Evolutionary conservation across 2,113 vertebrate species (phyloP).

Genomic region (Scytalopus superciliaris): DNA sequence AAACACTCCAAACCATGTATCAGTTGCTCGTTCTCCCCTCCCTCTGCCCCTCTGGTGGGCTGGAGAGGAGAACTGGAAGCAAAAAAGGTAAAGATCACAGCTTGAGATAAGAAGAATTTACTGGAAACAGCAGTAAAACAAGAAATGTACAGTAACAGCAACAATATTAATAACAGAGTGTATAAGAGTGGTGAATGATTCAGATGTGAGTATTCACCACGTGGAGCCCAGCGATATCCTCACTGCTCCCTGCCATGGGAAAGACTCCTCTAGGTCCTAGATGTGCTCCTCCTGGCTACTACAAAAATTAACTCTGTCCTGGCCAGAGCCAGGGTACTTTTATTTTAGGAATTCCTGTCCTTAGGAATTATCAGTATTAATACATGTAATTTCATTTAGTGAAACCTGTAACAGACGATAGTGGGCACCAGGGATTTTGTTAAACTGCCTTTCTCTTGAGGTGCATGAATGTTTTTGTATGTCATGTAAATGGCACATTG

Average conservation of each 20-base stretch:
- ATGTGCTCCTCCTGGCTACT: not conserved
- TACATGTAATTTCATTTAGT: not conserved
- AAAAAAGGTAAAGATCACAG: not conserved
- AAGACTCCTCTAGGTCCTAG: not conserved
- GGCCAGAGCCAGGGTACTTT: not conserved
- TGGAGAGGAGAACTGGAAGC: not conserved
- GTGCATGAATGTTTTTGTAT: not conserved
- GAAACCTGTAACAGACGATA: not conserved
- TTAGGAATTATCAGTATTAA: not conserved
- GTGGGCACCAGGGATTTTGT: not conserved
- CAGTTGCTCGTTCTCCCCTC: not conserved
- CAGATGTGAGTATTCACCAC: no score
- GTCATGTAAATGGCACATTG: not conserved
- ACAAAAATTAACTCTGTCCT: not conserved
- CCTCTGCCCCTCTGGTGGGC: not conserved
- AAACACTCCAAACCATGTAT: not conserved
- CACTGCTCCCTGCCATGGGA: not conserved
- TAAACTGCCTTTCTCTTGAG: not conserved
- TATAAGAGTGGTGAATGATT: not conserved
- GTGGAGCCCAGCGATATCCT: not conserved
- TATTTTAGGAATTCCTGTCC: not conserved
- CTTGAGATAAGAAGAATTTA: not conserved
- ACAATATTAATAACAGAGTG: not conserved
- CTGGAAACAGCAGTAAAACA: not conserved
- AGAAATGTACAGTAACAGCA: not conserved